Evolutionary conservation across 2,797 vertebrate species (phyloP).

Genomic region (Lepilemur septentrionalis): DNA sequence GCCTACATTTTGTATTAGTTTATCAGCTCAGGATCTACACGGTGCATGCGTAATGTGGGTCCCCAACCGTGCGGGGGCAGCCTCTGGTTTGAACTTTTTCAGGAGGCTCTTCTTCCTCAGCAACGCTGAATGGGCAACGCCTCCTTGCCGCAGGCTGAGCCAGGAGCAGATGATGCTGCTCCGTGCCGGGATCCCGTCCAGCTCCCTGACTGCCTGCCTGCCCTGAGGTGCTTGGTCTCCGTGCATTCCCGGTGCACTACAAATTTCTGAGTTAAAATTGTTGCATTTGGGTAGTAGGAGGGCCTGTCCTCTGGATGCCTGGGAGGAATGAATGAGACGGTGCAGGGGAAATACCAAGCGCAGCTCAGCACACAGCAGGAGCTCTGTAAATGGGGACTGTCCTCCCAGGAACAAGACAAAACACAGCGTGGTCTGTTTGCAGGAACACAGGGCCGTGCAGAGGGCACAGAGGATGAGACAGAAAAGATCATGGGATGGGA

Average conservation of each 20-base stretch:
- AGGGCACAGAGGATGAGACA: too few species aligned
- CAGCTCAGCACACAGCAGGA: neutral
- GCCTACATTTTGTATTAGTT: accelerated
- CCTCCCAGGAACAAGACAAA: neutral
- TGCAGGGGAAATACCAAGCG: neutral
- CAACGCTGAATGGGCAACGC: neutral
- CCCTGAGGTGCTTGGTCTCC: accelerated
- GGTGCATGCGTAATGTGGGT: neutral
- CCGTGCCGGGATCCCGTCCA: neutral
- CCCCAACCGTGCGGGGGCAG: neutral
- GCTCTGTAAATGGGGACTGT: neutral
- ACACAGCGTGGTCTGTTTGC: accelerated
- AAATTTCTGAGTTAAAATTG: neutral
- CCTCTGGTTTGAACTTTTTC: neutral
- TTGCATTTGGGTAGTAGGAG: neutral
- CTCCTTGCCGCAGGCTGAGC: neutral
- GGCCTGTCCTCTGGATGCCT: neutral
- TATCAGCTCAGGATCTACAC: neutral
- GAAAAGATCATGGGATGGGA: neutral
- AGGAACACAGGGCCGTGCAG: too few species aligned
- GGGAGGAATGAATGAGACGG: neutral
- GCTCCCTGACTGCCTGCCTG: neutral
- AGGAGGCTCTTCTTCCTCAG: neutral
- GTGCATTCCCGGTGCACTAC: too few species aligned
- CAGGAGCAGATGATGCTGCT: neutral